These are phyloP conservation scores for Chymomyza amoena DNA, from an alignment of 2,888 invertebrate genomes.

Conservation along the genomic window DNA sequence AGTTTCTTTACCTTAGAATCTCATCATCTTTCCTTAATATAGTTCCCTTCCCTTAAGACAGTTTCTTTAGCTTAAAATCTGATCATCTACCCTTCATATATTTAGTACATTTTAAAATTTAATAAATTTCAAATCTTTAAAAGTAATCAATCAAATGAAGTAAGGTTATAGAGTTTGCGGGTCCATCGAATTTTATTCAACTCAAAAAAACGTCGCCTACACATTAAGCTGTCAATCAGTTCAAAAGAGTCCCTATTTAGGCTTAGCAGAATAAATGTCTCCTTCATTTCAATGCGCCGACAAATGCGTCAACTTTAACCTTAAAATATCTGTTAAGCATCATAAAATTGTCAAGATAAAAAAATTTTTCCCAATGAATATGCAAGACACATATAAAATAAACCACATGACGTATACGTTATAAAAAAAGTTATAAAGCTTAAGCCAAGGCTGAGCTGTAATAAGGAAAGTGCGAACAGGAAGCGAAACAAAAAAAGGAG, in stretches of 20 bases:
- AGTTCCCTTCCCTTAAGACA: too few species aligned
- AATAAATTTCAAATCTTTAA: too few species aligned
- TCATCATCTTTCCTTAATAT: too few species aligned
- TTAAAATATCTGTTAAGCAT: background rate
- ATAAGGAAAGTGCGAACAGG: constrained; percentile 33
- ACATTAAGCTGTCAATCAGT: too few species aligned
- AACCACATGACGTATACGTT: constrained; percentile 67
- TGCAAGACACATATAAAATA: constrained; percentile 11
- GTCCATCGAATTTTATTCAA: too few species aligned
- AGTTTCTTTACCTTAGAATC: too few species aligned
- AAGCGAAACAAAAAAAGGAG: constrained; percentile 22
- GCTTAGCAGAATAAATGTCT: background rate
- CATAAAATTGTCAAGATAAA: background rate
- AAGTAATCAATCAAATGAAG: too few species aligned
- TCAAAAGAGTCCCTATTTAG: too few species aligned
- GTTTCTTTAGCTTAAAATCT: too few species aligned
- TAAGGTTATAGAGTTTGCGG: too few species aligned
- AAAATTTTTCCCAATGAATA: background rate
- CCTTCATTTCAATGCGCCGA: background rate
- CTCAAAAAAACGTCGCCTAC: background rate
- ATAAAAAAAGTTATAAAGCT: constrained; percentile 51
- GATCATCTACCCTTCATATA: too few species aligned
- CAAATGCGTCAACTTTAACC: background rate
- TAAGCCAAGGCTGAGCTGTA: background rate
- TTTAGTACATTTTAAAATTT: too few species aligned